phyloP scores from a whole-genome alignment of 2,113 vertebrate species.

The Carassius auratus region DNA sequence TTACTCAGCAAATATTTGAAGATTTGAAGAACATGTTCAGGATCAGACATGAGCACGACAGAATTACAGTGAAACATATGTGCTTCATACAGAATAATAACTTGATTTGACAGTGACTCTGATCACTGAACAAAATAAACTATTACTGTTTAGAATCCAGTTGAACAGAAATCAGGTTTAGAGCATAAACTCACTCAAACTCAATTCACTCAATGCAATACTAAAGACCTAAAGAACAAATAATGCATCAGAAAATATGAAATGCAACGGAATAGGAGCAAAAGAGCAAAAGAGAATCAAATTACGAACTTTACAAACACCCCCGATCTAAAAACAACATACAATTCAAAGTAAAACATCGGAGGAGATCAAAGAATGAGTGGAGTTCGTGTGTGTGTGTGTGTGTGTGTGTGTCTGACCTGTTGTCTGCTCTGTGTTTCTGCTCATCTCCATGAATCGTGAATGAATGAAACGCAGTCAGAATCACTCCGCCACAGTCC shows the following conservation, averaged over 20 bases:
- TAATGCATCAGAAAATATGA: not conserved
- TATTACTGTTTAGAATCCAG: no score
- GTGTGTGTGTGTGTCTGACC: slow-evolving; percentile 15
- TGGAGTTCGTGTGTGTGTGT: not conserved
- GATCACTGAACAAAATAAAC: no score
- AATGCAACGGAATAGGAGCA: not conserved
- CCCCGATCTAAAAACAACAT: not conserved
- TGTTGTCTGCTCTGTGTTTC: slow-evolving; percentile 69
- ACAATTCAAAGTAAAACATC: not conserved
- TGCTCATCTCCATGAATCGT: slow-evolving; percentile 68
- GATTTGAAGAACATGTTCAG: no score
- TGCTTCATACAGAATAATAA: no score
- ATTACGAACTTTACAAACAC: not conserved
- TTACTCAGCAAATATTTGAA: no score
- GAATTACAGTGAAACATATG: no score
- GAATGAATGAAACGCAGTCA: slow-evolving; percentile 87
- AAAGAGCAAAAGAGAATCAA: not conserved
- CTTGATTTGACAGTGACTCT: no score
- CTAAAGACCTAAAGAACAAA: not conserved
- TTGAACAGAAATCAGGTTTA: no score
- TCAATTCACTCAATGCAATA: not conserved
- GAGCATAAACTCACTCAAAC: not conserved
- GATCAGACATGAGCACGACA: no score
- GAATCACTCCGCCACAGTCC: slow-evolving; percentile 84
- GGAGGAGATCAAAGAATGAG: not conserved